These are phyloP conservation scores for Decapterus maruadsi DNA, from an alignment of 2,797 vertebrate genomes.

Conservation along the genomic window DNA sequence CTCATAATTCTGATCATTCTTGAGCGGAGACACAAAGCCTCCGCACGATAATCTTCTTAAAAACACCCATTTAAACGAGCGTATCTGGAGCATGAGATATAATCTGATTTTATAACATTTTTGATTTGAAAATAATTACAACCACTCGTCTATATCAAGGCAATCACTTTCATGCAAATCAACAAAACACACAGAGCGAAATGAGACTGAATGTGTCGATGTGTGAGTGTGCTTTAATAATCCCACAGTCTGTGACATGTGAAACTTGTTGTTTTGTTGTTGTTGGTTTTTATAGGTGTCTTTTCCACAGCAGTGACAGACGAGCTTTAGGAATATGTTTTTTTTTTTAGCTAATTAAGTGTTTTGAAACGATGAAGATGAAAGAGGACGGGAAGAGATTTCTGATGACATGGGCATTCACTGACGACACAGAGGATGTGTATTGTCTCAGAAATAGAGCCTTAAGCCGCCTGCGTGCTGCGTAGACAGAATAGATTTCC, in stretches of 20 bases:
- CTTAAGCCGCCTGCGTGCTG: conserved; percentile 67
- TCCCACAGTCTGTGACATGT: conserved; percentile 35
- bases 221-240: conserved; percentile 7
- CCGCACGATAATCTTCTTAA: conserved; percentile 59
- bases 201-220: neutral
- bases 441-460: conserved; percentile 72
- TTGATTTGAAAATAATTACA: conserved; percentile 68
- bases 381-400: conserved; percentile 62
- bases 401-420: conserved; percentile 68
- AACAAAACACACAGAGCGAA: conserved; percentile 28
- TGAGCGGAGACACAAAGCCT: conserved; percentile 30
- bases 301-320: conserved; percentile 49
- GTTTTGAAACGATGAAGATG: conserved; percentile 64
- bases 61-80: conserved; percentile 57
- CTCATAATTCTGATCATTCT: conserved; percentile 6
- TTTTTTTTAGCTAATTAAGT: conserved; percentile 65
- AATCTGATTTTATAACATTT: conserved; percentile 58
- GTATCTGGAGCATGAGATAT: conserved; percentile 61
- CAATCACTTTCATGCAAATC: conserved; percentile 46
- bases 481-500: conserved; percentile 73
- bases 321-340: conserved; percentile 51
- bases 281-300: conserved; percentile 17
- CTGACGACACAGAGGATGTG: conserved; percentile 42
- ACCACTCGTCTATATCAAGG: conserved; percentile 56
- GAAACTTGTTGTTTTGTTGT: neutral